Conservation (phyloP, 35 echinoderm and acorn worm species). For the Chiridota heheva region DNA sequence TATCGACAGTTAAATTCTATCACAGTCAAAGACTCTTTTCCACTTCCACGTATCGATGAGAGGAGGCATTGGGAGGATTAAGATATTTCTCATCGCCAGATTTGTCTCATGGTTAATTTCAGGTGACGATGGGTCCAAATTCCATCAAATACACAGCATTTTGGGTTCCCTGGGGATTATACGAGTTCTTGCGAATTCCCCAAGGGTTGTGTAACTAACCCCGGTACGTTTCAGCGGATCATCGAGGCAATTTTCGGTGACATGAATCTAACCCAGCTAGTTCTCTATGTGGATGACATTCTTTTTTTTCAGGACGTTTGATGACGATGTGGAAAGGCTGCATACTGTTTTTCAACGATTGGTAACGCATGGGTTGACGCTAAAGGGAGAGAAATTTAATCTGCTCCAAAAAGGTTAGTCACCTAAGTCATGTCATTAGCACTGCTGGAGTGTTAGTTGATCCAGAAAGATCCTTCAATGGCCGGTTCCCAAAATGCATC, state of each 20-base stretch:
- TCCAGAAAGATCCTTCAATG: background rate
- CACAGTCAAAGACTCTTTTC: background rate
- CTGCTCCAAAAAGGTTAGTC: background rate
- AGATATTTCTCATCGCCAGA: background rate
- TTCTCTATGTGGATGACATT: too few species aligned
- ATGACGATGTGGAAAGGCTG: too few species aligned
- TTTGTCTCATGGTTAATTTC: constrained; percentile 1
- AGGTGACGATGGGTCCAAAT: background rate
- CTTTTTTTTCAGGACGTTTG: too few species aligned
- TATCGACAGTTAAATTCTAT: background rate
- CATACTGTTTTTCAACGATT: too few species aligned
- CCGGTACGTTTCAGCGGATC: too few species aligned
- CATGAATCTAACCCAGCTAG: too few species aligned
- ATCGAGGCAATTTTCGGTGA: too few species aligned
- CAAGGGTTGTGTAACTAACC: too few species aligned
- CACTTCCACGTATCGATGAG: background rate
- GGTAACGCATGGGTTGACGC: too few species aligned
- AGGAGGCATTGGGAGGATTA: background rate
- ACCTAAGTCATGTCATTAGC: constrained; percentile 11
- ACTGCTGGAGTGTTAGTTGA: constrained; percentile 15
- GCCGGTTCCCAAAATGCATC: background rate
- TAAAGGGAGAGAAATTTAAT: too few species aligned
- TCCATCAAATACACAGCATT: background rate
- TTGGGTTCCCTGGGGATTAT: too few species aligned
- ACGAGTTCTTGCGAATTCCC: too few species aligned